Evolutionary conservation across 1,140 invertebrate species (phyloP).

Genomic region (Arion vulgaris): DNA sequence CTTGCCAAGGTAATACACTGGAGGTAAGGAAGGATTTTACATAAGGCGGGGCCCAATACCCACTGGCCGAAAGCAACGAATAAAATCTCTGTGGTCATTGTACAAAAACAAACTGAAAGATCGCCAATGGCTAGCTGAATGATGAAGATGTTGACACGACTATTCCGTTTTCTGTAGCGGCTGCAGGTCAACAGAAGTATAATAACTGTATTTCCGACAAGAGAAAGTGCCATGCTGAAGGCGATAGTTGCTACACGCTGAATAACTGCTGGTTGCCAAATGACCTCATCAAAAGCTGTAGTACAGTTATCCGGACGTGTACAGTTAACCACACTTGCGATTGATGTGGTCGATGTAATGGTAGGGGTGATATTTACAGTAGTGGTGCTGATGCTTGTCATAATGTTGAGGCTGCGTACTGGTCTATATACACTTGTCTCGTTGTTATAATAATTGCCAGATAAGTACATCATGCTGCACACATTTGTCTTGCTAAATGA

Average conservation of each 20-base stretch:
- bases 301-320: background rate
- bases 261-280: conserved; percentile 72
- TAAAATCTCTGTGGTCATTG: conserved; percentile 74
- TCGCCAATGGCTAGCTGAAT: conserved; percentile 74
- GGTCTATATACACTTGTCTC: background rate
- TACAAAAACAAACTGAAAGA: conserved; percentile 71
- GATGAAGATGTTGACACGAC: conserved; percentile 74
- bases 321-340: background rate
- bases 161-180: conserved; percentile 67
- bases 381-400: background rate
- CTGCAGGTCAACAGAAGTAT: conserved; percentile 71
- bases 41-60: conserved; percentile 71
- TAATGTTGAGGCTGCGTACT: background rate
- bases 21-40: conserved; percentile 72
- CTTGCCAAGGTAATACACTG: conserved; percentile 73
- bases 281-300: conserved; percentile 26
- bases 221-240: conserved; percentile 70
- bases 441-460: background rate
- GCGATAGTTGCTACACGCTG: conserved; percentile 71
- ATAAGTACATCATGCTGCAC: background rate
- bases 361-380: background rate
- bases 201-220: conserved; percentile 73
- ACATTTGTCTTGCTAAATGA: background rate
- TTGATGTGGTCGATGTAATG: background rate
- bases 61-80: conserved; percentile 72